These are phyloP conservation scores for Caenorhabditis sp. DNA, from an alignment of 2,888 invertebrate genomes.

Conservation along the genomic window DNA sequence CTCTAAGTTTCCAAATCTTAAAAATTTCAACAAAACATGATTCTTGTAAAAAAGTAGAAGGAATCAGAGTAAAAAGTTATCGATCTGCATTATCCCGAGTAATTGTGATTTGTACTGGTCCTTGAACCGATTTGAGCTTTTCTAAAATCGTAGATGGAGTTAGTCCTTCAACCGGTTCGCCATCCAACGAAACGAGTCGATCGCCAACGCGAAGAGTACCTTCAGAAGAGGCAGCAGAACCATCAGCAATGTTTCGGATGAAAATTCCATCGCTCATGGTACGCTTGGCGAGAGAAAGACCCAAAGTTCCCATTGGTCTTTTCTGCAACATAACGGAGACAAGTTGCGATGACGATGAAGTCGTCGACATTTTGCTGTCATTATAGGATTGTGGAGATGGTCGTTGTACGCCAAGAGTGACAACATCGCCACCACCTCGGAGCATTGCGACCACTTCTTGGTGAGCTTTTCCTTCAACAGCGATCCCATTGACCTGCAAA, in stretches of 20 bases:
- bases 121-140: constrained; percentile 63
- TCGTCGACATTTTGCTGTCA: constrained; percentile 1
- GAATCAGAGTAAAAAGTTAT: not conserved
- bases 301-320: constrained; percentile 46
- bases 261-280: constrained; percentile 68
- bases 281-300: constrained; percentile 64
- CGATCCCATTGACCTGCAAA: constrained; percentile 71
- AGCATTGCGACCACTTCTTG: constrained; percentile 72
- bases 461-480: constrained; percentile 72
- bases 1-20: no score
- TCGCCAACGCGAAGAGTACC: constrained; percentile 52
- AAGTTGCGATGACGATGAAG: constrained; percentile 17
- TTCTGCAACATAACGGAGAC: constrained; percentile 54
- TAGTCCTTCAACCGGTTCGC: constrained; percentile 58
- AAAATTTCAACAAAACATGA: no score
- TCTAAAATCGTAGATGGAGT: constrained; percentile 64
- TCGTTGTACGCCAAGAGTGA: constrained; percentile 45
- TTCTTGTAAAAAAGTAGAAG: no score
- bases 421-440: constrained; percentile 58
- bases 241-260: constrained; percentile 64
- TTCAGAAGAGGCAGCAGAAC: constrained; percentile 61
- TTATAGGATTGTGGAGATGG: constrained; percentile 32
- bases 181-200: constrained; percentile 58
- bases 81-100: constrained; percentile 35
- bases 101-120: constrained; percentile 58